Evolutionary conservation across 1,140 invertebrate species (phyloP), one percentile per base, ranked within the genome.

Genomic region (Cephus cinctus): DNA sequence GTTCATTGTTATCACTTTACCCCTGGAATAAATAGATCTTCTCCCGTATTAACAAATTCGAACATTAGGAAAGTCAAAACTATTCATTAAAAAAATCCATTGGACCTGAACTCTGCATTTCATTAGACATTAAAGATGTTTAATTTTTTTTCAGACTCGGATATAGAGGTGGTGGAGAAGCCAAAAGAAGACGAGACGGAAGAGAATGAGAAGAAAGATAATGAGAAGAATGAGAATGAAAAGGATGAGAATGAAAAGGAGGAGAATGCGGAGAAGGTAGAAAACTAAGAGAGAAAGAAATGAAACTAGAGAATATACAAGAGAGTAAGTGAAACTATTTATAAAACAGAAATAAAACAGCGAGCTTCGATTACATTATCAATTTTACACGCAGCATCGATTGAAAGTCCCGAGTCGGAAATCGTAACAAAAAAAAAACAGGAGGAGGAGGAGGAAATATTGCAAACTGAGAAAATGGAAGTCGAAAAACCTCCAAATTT

Each of bases 141-240:
- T 47, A 16, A n/a, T 27, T 20, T 43, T 34, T 43, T 42, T 63
- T 42, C 43, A 67, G 69, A 74, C 54, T 72, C 65, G 3, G 69
- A 72, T 50, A 70, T 71, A 16, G 67, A 74, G 53, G 61, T 71
- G 16, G 62, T 71, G 12, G 64, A 70, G 50, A 64, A 58, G 48
- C 59, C 65, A 25, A 16, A 35, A 35, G 34, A 35, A 14, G 34
- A 35, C 34, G 18, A 16, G 2, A 14, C 14, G 34, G 34, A 35
- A 12, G 34, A n/a, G n/a, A n/a, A n/a, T n/a, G n/a, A n/a, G 50
- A 20, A 4, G 59, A 62, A 39, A 51, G 20, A 12, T 16, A 22
- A 3, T 41, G 56, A 35, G 20, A 47, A 20, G 59, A 62, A 21
- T 39, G 38, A 32, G 38, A 55, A 14, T 21, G 46, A 57, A 22